phyloP scores from a whole-genome alignment of 2,888 invertebrate genomes.

The Caenorhabditis panamensis region DNA sequence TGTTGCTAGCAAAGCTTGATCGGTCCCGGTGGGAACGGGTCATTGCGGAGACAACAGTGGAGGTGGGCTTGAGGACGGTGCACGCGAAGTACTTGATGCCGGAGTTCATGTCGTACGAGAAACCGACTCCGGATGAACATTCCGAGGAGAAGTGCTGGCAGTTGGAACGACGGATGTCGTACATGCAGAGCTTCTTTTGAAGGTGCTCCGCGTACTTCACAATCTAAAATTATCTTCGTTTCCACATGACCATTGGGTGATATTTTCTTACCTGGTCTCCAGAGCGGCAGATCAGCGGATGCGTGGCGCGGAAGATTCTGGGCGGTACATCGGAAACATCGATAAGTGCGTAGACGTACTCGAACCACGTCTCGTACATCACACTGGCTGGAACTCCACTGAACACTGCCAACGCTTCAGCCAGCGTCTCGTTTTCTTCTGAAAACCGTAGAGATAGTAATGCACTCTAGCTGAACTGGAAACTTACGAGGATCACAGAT shows the following conservation, averaged over 20 bases:
- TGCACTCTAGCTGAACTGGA: neutral
- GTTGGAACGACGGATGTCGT: constrained; percentile 72
- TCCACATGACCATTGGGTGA: neutral
- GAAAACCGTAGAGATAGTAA: constrained; percentile 6
- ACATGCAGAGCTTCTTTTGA: constrained; percentile 55
- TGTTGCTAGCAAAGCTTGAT: constrained; percentile 55
- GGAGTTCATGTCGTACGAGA: constrained; percentile 73
- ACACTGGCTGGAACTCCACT: constrained; percentile 60
- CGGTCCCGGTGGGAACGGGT: constrained; percentile 48
- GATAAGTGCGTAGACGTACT: constrained; percentile 64
- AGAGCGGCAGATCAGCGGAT: constrained; percentile 63
- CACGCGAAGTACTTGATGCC: constrained; percentile 68
- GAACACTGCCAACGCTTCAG: constrained; percentile 62
- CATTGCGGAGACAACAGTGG: constrained; percentile 60
- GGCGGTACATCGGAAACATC: constrained; percentile 56
- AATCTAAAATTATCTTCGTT: constrained; percentile 26
- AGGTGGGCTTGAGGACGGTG: constrained; percentile 65
- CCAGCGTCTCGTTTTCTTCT: constrained; percentile 65
- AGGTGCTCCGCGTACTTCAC: constrained; percentile 56
- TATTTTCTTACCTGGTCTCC: constrained; percentile 50
- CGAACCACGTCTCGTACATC: constrained; percentile 64
- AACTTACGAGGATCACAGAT: constrained; percentile 68
- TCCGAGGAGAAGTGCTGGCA: constrained; percentile 74
- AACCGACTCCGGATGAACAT: constrained; percentile 66
- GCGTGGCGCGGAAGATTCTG: constrained; percentile 63